Evolutionary conservation across 2,888 invertebrate species (phyloP), one percentile per base, ranked within the genome.

Genomic region (Temnothorax rugatulus): DNA sequence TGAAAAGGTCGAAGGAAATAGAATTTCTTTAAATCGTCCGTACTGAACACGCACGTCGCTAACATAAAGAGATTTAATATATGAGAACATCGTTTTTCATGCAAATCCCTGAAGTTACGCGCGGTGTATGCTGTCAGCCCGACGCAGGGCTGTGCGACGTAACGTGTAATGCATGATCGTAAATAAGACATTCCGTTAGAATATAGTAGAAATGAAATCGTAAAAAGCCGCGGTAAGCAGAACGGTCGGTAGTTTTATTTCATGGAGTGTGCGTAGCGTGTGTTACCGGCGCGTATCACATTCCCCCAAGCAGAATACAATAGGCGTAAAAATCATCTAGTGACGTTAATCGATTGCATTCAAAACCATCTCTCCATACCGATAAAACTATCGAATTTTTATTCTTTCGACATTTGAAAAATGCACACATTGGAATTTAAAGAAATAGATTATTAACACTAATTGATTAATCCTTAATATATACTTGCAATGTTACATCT

Each of bases 181-280:
- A 79, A 79, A 74, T 79, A 73, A 21, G 59, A 50, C 59, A 50
- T 81, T 74, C 74, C 18, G 75, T 38, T 34, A 38, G 34, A 66
- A 59, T 75, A 38, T 47, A 25, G 25, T 25, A 79, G 74, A 81
- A 81, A 74, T 73, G 25, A 47, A 75, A 81, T 50, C 79, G 34
- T 81, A 73, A 79, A 79, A 44, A 47, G n/a, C 11, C 13, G 34
- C 21, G 34, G 21, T 44, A 73, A 77, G 44, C 57, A 73, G 57
- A 79, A 57, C 2, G 57, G 44, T 5, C 57, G 57, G 18, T 47
- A 21, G 18, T 57, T 79, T 71, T 59, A 59, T 59, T 77, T 69
- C 71, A 25, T 41, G 15, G 54, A 29, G 34, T 47, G 9, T 59
- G 34, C 57, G 44, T 71, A 29, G 54, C 4, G 34, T 9, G 21